Percentiles rank a stretch among this genome's conserved stretches.
Evolutionary conservation across 2,888 invertebrate genomes (phyloP).

Genomic region (Megalurothrips usitatus): DNA sequence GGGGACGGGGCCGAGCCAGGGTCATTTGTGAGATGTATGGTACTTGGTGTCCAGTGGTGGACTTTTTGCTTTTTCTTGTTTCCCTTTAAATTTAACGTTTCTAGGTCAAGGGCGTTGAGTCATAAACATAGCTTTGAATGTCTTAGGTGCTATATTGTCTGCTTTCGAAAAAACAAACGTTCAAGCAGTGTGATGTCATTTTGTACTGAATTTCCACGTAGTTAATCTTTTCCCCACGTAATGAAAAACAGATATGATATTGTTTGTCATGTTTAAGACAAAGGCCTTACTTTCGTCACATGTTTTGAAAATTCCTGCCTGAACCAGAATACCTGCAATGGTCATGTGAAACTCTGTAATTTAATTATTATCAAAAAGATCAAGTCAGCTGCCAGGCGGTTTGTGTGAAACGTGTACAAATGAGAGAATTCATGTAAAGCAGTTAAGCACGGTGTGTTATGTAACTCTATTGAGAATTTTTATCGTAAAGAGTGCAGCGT

Average conservation of each 20-base stretch:
- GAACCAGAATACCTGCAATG: too few species aligned
- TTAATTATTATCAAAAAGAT: too few species aligned
- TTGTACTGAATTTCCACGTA: conserved; percentile 26
- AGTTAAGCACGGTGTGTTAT: conserved; percentile 7
- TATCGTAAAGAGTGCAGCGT: conserved; percentile 8
- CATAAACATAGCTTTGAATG: conserved; percentile 11
- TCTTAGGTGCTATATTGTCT: conserved; percentile 13
- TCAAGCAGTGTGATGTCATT: conserved; percentile 25
- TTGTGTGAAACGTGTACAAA: conserved; percentile 12
- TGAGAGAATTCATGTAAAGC: background rate
- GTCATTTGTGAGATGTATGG: background rate
- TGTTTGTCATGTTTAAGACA: background rate
- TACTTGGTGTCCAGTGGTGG: background rate
- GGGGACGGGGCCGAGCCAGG: background rate
- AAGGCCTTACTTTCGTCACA: too few species aligned
- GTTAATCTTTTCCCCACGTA: conserved; percentile 8
- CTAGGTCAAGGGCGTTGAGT: background rate
- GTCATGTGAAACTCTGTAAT: too few species aligned
- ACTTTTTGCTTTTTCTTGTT: conserved; percentile 3
- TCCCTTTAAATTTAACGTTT: background rate
- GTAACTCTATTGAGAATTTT: background rate
- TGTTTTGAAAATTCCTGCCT: too few species aligned
- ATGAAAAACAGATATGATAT: background rate
- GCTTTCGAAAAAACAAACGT: background rate
- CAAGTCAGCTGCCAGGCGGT: background rate